Percentiles rank a stretch among this genome's conserved stretches.
These are phyloP conservation scores for Thamnaconus septentrionalis DNA, from an alignment of 2,113 vertebrate genomes.

Conservation along the genomic window DNA sequence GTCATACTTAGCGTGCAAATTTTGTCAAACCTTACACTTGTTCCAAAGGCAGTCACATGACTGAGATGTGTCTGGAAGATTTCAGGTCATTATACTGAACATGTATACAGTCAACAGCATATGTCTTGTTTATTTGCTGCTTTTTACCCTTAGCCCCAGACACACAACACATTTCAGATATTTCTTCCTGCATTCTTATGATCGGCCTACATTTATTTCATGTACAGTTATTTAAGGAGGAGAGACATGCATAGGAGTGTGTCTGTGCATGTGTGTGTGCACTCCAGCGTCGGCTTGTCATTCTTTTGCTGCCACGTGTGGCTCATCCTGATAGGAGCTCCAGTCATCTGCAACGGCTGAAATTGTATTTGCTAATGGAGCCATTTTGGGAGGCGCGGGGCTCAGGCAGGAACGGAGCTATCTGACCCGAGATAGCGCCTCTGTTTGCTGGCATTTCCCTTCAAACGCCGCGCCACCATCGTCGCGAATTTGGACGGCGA, in stretches of 20 bases:
- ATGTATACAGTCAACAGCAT: no score
- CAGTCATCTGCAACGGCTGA: slow-evolving; percentile 60
- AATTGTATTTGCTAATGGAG: slow-evolving; percentile 70
- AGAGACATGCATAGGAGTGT: slow-evolving; percentile 12
- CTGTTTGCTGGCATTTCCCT: slow-evolving; percentile 50
- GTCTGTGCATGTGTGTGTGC: slow-evolving; percentile 19
- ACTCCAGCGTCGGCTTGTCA: slow-evolving; percentile 7
- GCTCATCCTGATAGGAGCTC: slow-evolving; percentile 45
- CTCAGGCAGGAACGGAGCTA: slow-evolving; percentile 48
- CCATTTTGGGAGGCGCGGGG: slow-evolving; percentile 49
- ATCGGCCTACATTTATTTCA: no score
- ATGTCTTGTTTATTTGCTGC: no score
- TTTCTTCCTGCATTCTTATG: no score
- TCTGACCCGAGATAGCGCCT: slow-evolving; percentile 57
- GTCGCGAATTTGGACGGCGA: slow-evolving; percentile 25
- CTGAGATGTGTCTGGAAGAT: no score
- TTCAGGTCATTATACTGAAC: no score
- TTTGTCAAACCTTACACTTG: no score
- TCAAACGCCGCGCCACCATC: slow-evolving; percentile 36
- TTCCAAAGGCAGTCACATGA: no score
- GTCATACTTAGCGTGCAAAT: no score
- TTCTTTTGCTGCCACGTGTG: slow-evolving; percentile 22
- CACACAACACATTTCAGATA: no score
- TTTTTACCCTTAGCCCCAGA: no score
- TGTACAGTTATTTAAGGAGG: slow-evolving; percentile 40